Conservation (phyloP, 2,888 invertebrate genomes). For the Andricus quercusramuli region DNA sequence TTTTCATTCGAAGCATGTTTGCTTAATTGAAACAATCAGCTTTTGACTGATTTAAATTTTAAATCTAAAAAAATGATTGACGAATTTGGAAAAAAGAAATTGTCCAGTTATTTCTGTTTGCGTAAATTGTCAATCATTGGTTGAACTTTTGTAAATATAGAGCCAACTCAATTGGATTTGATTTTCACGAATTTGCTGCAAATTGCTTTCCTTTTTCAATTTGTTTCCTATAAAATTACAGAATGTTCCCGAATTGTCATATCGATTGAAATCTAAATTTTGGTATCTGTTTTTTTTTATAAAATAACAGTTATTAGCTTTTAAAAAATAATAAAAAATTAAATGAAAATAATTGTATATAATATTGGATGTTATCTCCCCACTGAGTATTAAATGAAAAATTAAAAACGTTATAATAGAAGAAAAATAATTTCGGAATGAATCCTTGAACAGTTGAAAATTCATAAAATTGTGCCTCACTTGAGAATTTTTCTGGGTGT, state of each 20-base stretch:
- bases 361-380: no score
- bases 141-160: background rate
- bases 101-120: background rate
- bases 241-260: background rate
- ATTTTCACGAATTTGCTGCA: background rate
- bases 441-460: background rate
- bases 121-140: slow-evolving; percentile 10
- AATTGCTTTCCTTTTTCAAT: slow-evolving; percentile 28
- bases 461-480: background rate
- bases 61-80: no score
- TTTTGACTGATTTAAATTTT: no score
- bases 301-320: background rate
- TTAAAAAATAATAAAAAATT: no score
- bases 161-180: slow-evolving; percentile 11
- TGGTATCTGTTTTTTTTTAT: no score
- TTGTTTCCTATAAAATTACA: slow-evolving; percentile 18
- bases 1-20: no score
- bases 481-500: background rate
- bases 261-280: slow-evolving; percentile 8
- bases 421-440: background rate
- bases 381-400: no score
- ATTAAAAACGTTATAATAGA: background rate
- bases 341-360: no score
- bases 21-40: no score
- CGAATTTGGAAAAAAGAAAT: background rate